Evolutionary conservation across 2,888 invertebrate species (phyloP).

Genomic region (Allolobophora icterica): DNA sequence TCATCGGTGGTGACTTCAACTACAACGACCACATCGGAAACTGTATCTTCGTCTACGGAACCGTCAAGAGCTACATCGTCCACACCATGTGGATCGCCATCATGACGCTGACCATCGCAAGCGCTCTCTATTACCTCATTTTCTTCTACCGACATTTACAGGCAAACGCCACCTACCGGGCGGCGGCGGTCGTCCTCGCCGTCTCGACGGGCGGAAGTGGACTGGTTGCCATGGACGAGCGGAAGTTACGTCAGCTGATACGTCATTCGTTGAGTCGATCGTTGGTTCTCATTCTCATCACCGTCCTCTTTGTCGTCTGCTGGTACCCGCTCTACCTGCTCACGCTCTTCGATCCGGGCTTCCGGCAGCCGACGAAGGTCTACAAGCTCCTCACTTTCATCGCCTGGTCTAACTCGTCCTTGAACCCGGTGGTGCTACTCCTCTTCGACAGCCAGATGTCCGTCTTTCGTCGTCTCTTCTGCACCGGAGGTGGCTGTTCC

Average conservation of each 20-base stretch:
- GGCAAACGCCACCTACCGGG: conserved; percentile 49
- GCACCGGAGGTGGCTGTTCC: background rate
- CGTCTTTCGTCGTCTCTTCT: background rate
- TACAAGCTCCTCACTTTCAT: conserved; percentile 64
- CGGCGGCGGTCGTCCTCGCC: conserved; percentile 42
- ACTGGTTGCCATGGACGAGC: background rate
- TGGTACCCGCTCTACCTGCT: conserved; percentile 92
- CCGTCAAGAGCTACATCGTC: conserved; percentile 86
- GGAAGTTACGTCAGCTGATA: conserved; percentile 39
- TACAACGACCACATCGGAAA: conserved; percentile 66
- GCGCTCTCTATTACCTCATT: conserved; percentile 82
- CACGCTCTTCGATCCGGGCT: conserved; percentile 70
- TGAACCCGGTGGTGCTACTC: conserved; percentile 60
- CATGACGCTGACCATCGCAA: conserved; percentile 82
- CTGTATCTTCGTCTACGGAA: conserved; percentile 84
- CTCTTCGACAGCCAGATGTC: conserved; percentile 45
- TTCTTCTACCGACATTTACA: conserved; percentile 73
- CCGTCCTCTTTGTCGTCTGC: conserved; percentile 76
- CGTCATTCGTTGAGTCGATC: conserved; percentile 44
- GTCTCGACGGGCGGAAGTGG: conserved; percentile 37
- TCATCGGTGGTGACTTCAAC: conserved; percentile 68
- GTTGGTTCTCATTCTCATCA: conserved; percentile 52
- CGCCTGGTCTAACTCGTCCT: conserved; percentile 62
- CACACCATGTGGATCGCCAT: conserved; percentile 89
- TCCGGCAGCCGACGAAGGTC: conserved; percentile 53